Conservation (phyloP, 2,888 invertebrate species). For the Dicycla oo region DNA sequence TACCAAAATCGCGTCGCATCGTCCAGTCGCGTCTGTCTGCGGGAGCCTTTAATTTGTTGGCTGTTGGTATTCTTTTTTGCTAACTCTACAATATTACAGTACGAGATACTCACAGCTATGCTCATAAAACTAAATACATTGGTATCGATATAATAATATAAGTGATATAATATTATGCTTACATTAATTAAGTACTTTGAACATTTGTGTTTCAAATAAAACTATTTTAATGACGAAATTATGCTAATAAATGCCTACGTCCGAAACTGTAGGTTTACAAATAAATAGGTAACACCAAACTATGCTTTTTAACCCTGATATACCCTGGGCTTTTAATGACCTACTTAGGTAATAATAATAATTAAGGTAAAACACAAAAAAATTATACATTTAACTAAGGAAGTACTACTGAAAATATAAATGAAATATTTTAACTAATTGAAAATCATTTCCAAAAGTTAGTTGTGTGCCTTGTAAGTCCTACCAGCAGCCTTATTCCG, state of each 20-base stretch:
- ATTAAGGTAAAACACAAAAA: conserved; percentile 2
- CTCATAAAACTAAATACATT: conserved; percentile 17
- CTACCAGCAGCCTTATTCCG: neutral
- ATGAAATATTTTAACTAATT: neutral
- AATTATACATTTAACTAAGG: neutral
- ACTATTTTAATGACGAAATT: conserved; percentile 21
- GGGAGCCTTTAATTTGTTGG: neutral
- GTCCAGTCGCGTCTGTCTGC: no score
- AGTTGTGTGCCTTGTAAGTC: neutral
- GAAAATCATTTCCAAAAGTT: neutral
- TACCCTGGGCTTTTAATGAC: conserved; percentile 19
- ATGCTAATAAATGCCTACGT: conserved; percentile 53
- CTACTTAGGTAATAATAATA: neutral
- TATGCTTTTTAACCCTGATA: conserved; percentile 36
- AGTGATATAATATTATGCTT: conserved; percentile 2
- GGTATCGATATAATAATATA: neutral
- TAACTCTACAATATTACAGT: neutral
- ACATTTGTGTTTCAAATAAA: conserved; percentile 29
- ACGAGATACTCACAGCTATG: conserved; percentile 3
- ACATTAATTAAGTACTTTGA: conserved; percentile 45
- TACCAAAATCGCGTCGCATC: no score
- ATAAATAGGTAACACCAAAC: conserved; percentile 29
- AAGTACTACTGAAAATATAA: neutral
- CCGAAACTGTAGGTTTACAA: conserved; percentile 23
- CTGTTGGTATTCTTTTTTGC: neutral